These are phyloP conservation scores for Cetonia aurata DNA, from an alignment of 2,888 invertebrate species.

Conservation along the genomic window DNA sequence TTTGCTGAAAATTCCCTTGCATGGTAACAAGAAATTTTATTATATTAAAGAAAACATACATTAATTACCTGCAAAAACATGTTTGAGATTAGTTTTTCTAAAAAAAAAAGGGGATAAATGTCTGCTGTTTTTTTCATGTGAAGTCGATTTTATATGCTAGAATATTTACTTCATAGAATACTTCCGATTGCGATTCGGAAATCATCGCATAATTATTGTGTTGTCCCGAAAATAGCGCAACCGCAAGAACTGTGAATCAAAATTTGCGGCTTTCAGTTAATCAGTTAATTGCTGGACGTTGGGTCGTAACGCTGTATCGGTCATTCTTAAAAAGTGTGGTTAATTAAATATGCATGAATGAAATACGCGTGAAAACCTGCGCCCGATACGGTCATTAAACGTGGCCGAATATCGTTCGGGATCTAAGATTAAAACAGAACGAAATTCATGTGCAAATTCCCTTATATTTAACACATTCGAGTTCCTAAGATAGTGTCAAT, in stretches of 20 bases:
- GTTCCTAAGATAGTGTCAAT: slow-evolving; percentile 10
- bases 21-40: too few species aligned
- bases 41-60: too few species aligned
- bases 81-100: too few species aligned
- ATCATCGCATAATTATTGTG: not conserved
- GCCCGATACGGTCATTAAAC: not conserved
- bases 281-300: slow-evolving; percentile 10
- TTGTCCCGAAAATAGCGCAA: not conserved
- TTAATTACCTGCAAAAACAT: too few species aligned
- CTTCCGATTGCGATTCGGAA: too few species aligned
- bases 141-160: too few species aligned
- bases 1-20: too few species aligned
- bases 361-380: not conserved
- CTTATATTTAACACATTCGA: not conserved
- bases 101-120: too few species aligned
- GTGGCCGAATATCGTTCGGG: not conserved
- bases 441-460: too few species aligned
- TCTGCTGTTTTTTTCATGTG: too few species aligned
- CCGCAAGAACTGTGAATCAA: not conserved
- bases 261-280: not conserved
- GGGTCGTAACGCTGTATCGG: not conserved
- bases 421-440: too few species aligned
- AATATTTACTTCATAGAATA: too few species aligned
- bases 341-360: slow-evolving; percentile 26
- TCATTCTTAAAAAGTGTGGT: not conserved